A percentile compares a stretch with the other conserved stretches of the same genome.
Conservation (phyloP, 1,140 invertebrate genomes). For the Zophobas morio region DNA sequence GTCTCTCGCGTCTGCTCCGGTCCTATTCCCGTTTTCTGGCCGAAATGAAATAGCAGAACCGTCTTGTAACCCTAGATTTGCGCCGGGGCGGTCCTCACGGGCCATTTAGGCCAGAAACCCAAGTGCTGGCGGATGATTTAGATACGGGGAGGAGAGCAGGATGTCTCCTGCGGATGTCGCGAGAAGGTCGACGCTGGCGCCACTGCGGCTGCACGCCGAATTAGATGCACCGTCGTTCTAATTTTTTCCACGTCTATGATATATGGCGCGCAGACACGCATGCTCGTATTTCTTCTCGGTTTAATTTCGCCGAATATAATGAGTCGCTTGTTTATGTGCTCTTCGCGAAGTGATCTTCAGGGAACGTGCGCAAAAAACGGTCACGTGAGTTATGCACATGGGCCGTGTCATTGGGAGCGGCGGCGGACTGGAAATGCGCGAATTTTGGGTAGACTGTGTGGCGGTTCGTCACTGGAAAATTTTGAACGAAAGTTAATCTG, state of each 20-base stretch:
- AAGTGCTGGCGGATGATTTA: slow-evolving; percentile 42
- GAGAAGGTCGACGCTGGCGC: slow-evolving; percentile 59
- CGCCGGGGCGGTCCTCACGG: slow-evolving; percentile 53
- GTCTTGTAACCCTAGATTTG: slow-evolving; percentile 38
- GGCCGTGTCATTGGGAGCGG: slow-evolving; percentile 24
- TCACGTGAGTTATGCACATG: slow-evolving; percentile 24
- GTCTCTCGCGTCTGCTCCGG: slow-evolving; percentile 26
- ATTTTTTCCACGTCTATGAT: slow-evolving; percentile 56
- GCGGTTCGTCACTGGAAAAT: too few species aligned
- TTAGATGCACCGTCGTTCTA: slow-evolving; percentile 60
- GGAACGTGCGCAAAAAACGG: slow-evolving; percentile 30
- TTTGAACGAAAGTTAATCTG: too few species aligned
- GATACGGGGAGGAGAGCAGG: background rate
- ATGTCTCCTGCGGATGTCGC: slow-evolving; percentile 54
- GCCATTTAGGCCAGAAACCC: slow-evolving; percentile 51
- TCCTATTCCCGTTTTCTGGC: background rate
- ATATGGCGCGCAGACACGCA: slow-evolving; percentile 59
- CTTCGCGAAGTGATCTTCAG: slow-evolving; percentile 46
- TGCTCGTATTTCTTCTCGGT: slow-evolving; percentile 55
- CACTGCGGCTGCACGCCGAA: slow-evolving; percentile 61
- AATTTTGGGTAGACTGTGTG: background rate
- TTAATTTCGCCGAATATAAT: slow-evolving; percentile 57
- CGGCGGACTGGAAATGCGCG: background rate
- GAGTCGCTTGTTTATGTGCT: slow-evolving; percentile 51
- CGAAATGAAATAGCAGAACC: background rate